Evolutionary conservation across 2,113 vertebrate genomes (phyloP).

Genomic region (Piaya cayana): DNA sequence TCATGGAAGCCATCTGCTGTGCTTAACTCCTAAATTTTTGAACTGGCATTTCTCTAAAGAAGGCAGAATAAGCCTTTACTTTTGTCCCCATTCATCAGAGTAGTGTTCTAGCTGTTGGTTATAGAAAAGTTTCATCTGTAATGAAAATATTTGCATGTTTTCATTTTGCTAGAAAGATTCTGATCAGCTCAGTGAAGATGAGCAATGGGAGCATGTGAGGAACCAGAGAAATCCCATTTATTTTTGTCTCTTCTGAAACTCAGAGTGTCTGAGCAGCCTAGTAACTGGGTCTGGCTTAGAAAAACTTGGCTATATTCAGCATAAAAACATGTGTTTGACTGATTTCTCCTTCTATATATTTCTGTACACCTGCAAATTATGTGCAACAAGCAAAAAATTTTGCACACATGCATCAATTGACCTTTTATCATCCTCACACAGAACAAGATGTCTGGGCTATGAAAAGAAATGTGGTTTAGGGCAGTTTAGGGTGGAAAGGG

Average conservation of each 20-base stretch:
- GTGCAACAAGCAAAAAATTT: constrained; percentile 5
- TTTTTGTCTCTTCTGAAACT: background rate
- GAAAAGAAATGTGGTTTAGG: background rate
- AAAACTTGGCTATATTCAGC: background rate
- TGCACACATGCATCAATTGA: background rate
- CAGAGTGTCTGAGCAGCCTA: background rate
- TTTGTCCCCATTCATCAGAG: background rate
- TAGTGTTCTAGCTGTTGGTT: background rate
- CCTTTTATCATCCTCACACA: constrained; percentile 11
- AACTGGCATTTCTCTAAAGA: background rate
- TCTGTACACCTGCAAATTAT: constrained; percentile 30
- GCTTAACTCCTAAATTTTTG: constrained; percentile 2
- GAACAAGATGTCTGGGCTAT: background rate
- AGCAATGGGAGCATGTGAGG: background rate
- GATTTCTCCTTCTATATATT: constrained; percentile 3
- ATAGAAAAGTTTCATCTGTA: background rate
- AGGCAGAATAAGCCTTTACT: background rate
- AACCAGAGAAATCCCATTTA: background rate
- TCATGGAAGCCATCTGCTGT: constrained; percentile 33
- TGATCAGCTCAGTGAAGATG: background rate
- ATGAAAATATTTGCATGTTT: background rate
- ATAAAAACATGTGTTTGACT: background rate
- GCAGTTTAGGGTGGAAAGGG: background rate
- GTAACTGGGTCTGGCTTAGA: background rate
- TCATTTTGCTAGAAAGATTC: background rate